Evolutionary conservation across 2,888 invertebrate species (phyloP), one percentile per base, ranked within the genome.

Genomic region (Tupiocoris notatus): DNA sequence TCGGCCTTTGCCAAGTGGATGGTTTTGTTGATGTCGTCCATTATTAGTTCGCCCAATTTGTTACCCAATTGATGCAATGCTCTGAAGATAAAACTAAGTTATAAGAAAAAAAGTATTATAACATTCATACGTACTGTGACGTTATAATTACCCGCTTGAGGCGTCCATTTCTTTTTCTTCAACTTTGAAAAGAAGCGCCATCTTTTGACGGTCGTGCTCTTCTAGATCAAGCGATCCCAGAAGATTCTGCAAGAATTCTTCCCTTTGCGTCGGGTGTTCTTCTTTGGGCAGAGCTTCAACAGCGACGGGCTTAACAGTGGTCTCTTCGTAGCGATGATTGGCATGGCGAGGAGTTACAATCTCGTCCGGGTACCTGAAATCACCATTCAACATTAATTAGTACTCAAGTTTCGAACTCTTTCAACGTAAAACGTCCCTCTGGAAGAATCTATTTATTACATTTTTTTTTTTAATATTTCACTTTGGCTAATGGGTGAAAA

Each of bases 141-240:
- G n/a, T n/a, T n/a, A n/a, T n/a, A 70, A 22, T 6, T 59, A 73
- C 64, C 73, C 73, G 17, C 54, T 21, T 20, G 73, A 56, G 17
- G 59, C 56, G 17, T 77, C 74, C 77, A 78, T 77, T 64, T 78
- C 78, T 20, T 71, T 64, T 58, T 78, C 76, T 54, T 75, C 75
- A 21, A 75, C 71, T 54, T 71, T 77, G 64, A 79, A 77, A 12
- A 79, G 71, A 9, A 54, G 24, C 9, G 61, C 67, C 73, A 79
- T 68, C 67, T 75, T 78, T 39, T 77, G 70, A 9, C 75, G 65
- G 1, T 76, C 73, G 12, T 62, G 64, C 39, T 78, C 78, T 21
- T 78, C 79, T 58, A 79, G 74, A 61, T 77, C 79, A n/a, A 79
- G 78, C 1, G 79, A 78, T 18, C 77, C 78, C 22, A 79, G 75